A percentile compares a stretch with the other conserved stretches of the same genome.
Conservation (phyloP, 1,140 invertebrate genomes). For the Acromyrmex echinatior region DNA sequence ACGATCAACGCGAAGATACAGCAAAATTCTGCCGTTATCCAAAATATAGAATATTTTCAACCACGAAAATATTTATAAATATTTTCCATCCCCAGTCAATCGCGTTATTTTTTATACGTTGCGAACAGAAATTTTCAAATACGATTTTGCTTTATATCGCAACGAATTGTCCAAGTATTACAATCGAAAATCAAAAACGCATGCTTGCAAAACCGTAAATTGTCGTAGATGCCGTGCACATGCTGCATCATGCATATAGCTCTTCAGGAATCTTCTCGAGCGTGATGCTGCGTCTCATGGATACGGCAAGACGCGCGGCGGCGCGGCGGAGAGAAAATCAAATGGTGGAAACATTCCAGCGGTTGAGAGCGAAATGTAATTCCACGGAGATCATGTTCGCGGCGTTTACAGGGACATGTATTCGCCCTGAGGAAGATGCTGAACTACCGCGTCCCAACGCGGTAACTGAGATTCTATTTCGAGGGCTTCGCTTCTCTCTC, state of each 20-base stretch:
- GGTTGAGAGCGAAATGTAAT: conserved; percentile 52
- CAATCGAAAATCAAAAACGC: background rate
- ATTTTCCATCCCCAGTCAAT: background rate
- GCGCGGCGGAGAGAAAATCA: conserved; percentile 25
- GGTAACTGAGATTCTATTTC: conserved; percentile 59
- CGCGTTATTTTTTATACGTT: background rate
- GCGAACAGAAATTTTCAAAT: background rate
- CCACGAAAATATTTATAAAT: background rate
- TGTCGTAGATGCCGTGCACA: background rate
- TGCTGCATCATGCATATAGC: background rate
- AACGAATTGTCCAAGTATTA: background rate
- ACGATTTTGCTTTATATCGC: background rate
- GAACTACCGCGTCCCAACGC: conserved; percentile 21
- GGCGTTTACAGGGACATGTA: conserved; percentile 51
- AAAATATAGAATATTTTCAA: conserved; percentile 27
- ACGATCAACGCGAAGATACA: conserved; percentile 24
- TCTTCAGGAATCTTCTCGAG: background rate
- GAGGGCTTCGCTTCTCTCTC: conserved; percentile 16
- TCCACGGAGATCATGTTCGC: conserved; percentile 54
- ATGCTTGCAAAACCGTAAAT: background rate
- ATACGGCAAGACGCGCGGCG: background rate
- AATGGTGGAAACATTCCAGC: conserved; percentile 43
- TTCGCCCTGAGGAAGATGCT: conserved; percentile 6
- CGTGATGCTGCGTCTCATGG: background rate
- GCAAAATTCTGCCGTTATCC: conserved; percentile 17